Percentiles rank a stretch among this genome's conserved stretches.
Conservation (phyloP, 2,797 vertebrate species). For the Scomberomorus guttatus region DNA sequence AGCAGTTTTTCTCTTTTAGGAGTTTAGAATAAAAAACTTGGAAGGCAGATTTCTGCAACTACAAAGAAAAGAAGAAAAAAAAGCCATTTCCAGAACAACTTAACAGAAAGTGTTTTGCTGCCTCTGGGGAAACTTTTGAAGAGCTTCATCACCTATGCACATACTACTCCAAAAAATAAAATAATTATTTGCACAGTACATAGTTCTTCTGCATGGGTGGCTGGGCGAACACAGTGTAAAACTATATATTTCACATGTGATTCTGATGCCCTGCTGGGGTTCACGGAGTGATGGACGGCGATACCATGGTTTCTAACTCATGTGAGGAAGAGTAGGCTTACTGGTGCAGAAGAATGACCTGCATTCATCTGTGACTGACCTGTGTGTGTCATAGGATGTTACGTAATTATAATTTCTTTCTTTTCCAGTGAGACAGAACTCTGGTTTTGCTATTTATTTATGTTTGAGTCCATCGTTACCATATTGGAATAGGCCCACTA, state of each 20-base stretch:
- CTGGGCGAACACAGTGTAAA: not conserved
- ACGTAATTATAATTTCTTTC: constrained; percentile 15
- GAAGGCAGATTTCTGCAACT: constrained; percentile 13
- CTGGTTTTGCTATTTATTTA: not conserved
- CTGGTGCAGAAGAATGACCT: constrained; percentile 67
- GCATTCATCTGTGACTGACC: constrained; percentile 53
- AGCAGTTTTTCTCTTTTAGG: constrained; percentile 56
- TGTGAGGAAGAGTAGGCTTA: constrained; percentile 44
- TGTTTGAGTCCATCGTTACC: not conserved
- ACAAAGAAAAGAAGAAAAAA: not conserved
- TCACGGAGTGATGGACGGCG: not conserved
- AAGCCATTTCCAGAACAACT: constrained; percentile 35
- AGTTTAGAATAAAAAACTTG: constrained; percentile 47
- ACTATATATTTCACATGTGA: constrained; percentile 44
- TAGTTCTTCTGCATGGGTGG: constrained; percentile 1
- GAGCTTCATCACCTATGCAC: constrained; percentile 8
- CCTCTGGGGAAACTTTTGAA: constrained; percentile 20
- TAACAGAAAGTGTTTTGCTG: constrained; percentile 25
- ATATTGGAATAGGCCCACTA: not conserved
- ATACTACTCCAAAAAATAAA: not conserved
- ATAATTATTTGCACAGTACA: not conserved
- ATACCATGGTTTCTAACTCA: constrained; percentile 25
- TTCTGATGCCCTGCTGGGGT: constrained; percentile 28
- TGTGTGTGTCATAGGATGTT: constrained; percentile 21
- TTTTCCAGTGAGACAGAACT: not conserved